A percentile compares a stretch with the other conserved stretches of the same genome.
Evolutionary conservation across 2,113 vertebrate genomes (phyloP).

Genomic region (Boulengeromyrus knoepffleri): DNA sequence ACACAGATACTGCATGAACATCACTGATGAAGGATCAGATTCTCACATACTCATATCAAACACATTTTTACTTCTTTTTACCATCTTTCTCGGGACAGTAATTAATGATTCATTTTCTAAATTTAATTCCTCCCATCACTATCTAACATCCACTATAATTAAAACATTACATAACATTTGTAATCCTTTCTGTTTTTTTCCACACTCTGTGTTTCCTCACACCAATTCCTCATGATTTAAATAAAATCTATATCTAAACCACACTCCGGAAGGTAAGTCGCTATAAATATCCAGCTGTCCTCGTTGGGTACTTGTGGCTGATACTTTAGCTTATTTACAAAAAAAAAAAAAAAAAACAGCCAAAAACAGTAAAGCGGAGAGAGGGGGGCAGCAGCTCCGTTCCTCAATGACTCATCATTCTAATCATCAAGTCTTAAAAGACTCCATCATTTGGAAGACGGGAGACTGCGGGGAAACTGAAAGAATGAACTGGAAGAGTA

Average conservation of each 20-base stretch:
- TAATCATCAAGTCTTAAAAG: background rate
- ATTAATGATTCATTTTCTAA: background rate
- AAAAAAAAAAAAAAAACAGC: background rate
- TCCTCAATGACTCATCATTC: background rate
- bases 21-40: background rate
- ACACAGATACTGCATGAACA: background rate
- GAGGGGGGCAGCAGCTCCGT: background rate
- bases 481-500: background rate
- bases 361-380: background rate
- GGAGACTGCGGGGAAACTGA: background rate
- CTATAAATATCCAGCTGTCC: constrained; percentile 1
- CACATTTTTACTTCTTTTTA: background rate
- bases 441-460: background rate
- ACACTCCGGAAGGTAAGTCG: background rate
- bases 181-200: background rate
- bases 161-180: background rate
- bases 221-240: background rate
- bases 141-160: background rate
- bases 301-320: background rate
- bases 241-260: background rate
- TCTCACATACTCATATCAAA: background rate
- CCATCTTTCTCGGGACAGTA: background rate
- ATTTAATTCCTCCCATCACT: background rate
- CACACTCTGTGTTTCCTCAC: background rate
- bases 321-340: background rate